Conservation (phyloP, 37 sponge, comb jelly and placozoan species). For the Tethya wilhelma region DNA sequence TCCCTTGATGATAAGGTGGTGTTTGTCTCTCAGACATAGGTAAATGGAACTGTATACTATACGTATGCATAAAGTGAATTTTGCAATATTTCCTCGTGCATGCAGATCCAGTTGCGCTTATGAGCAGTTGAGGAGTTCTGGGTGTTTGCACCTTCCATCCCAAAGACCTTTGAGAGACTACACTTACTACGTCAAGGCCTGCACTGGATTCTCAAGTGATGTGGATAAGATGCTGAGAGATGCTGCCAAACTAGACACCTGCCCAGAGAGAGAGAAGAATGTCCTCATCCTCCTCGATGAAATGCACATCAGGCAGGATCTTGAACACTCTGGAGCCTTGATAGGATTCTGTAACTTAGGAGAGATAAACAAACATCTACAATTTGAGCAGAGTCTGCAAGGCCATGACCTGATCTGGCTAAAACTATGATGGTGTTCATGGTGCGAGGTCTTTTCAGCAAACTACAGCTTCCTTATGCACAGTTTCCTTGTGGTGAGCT, state of each 20-base stretch:
- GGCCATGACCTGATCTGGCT: too few relatives aligned
- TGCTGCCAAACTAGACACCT: conserved; percentile 27
- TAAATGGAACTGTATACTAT: neutral
- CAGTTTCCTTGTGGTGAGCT: neutral
- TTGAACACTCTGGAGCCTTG: conserved; percentile 7
- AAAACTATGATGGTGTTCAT: conserved; percentile 29
- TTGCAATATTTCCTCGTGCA: too few relatives aligned
- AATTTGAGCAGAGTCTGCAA: conserved; percentile 18
- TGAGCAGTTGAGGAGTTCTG: conserved; percentile 10
- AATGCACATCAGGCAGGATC: conserved; percentile 21
- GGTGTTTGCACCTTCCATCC: conserved; percentile 23
- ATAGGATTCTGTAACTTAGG: conserved; percentile 13
- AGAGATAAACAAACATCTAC: conserved; percentile 4
- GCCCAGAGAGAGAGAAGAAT: conserved; percentile 31
- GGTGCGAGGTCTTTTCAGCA: conserved; percentile 34
- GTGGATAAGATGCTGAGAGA: conserved; percentile 21
- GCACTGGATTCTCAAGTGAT: conserved; percentile 31
- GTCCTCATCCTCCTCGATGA: conserved; percentile 33
- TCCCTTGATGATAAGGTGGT: conserved; percentile 46
- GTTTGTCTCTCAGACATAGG: conserved; percentile 31
- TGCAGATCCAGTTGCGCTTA: conserved; percentile 8
- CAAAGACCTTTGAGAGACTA: conserved; percentile 37
- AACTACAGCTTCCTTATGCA: neutral
- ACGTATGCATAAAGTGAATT: neutral
- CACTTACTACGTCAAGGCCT: conserved; percentile 21